Conservation (phyloP, 1,140 invertebrate species). For the Charaxes varanes region DNA sequence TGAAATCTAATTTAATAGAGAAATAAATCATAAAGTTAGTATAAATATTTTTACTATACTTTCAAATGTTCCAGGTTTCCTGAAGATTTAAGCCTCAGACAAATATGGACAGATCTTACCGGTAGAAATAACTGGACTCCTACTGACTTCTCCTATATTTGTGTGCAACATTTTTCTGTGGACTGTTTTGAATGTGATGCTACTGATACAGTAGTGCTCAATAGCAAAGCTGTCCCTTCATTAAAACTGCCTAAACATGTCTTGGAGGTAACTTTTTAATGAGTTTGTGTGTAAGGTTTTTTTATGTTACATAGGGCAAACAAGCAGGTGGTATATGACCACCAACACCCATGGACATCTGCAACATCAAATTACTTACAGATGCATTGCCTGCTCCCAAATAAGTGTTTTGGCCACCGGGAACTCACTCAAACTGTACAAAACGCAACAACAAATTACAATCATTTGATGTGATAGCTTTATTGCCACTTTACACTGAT, state of each 20-base stretch:
- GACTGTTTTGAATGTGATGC: conserved; percentile 55
- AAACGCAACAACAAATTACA: too few species aligned
- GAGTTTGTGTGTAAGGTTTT: neutral
- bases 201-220: conserved; percentile 42
- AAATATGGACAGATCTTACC: conserved; percentile 63
- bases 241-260: conserved; percentile 61
- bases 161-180: conserved; percentile 59
- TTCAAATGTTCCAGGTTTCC: conserved; percentile 57
- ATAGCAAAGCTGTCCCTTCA: conserved; percentile 53
- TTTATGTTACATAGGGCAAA: neutral
- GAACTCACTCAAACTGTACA: too few species aligned
- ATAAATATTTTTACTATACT: too few species aligned
- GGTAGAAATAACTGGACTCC: conserved; percentile 64
- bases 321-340: too few species aligned
- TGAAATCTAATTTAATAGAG: too few species aligned
- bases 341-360: too few species aligned
- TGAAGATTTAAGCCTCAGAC: conserved; percentile 43
- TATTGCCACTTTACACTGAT: too few species aligned
- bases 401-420: too few species aligned
- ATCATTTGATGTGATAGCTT: too few species aligned
- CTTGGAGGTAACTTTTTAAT: conserved; percentile 40
- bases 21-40: too few species aligned
- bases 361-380: too few species aligned
- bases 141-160: conserved; percentile 63
- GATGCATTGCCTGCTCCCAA: too few species aligned